Evolutionary conservation across 2,888 invertebrate genomes (phyloP), one percentile per base, ranked within the genome.

Genomic region (Cryptus armator): DNA sequence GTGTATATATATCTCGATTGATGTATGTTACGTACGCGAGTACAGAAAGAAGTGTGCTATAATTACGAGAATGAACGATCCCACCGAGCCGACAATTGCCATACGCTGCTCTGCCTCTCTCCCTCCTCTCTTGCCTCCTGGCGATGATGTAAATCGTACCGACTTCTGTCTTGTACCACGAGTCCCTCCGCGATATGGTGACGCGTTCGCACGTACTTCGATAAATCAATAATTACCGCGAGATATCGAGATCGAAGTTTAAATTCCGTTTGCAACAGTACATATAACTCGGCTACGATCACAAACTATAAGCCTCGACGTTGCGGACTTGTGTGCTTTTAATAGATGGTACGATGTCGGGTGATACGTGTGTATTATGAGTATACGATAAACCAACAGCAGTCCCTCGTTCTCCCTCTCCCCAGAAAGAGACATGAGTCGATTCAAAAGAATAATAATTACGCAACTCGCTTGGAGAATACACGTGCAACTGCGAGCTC

Each of bases 141-240:
- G 71, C 71, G 71, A 71, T 71, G 71, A 71, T 71, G 71, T 71
- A 71, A 71, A 71, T 71, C 71, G 71, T 37, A 71, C 29, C 53
- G 71, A 71, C 56, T 71, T 71, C 37, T 71, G 71, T 37, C 37
- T 71, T 70, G 70, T 53, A n/a, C n/a, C 3, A 19, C 37, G 37
- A 51, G 16, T 24, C 12, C 59, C 12, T 59, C 59, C 37, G 29
- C 29, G 24, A 19, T 7, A 16, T 16, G 56, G 71, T 71, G 71
- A 71, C 62, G 62, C 71, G 37, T 56, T 56, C 43, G 53, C 71
- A 24, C 71, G 56, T 56, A 43, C 53, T 43, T 71, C 43, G 71
- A 71, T 71, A 56, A 71, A 71, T 71, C 71, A 56, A 71, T 56
- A 71, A 56, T 56, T 48, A 66, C 29, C 67, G n/a, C 44, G 53